Evolutionary conservation across 2,113 vertebrate genomes (phyloP).

Genomic region (Numida meleagris): DNA sequence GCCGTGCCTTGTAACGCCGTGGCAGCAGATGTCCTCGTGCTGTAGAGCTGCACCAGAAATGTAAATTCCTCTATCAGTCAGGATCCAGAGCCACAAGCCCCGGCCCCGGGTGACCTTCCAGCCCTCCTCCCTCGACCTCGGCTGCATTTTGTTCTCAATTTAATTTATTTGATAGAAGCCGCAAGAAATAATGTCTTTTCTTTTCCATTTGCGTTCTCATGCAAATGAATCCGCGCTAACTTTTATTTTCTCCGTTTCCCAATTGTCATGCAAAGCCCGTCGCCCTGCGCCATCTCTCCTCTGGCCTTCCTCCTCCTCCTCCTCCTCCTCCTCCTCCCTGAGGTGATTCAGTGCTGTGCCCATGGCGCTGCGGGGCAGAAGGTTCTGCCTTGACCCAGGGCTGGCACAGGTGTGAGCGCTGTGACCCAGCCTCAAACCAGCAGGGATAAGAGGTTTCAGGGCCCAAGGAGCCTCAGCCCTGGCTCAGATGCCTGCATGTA

Average conservation of each 20-base stretch:
- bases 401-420: background rate
- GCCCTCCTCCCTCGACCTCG: constrained; percentile 5
- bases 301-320: background rate
- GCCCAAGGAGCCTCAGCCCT: background rate
- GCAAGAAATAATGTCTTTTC: constrained; percentile 5
- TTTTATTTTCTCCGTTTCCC: constrained; percentile 53
- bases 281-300: constrained; percentile 3
- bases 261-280: constrained; percentile 45
- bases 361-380: background rate
- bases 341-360: background rate
- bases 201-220: background rate
- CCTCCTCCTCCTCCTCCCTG: background rate
- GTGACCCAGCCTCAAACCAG: background rate
- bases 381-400: background rate
- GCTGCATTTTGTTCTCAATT: constrained; percentile 38
- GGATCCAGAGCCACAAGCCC: background rate
- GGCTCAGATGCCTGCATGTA: fast-evolving
- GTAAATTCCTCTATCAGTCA: constrained; percentile 38
- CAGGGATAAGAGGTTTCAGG: fast-evolving
- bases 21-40: constrained; percentile 33
- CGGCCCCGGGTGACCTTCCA: background rate
- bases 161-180: constrained; percentile 42
- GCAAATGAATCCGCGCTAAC: constrained; percentile 38
- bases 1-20: constrained; percentile 39
- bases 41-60: constrained; percentile 28